These are phyloP conservation scores for Rallus limicola DNA, from an alignment of 2,113 vertebrate species.

Conservation along the genomic window DNA sequence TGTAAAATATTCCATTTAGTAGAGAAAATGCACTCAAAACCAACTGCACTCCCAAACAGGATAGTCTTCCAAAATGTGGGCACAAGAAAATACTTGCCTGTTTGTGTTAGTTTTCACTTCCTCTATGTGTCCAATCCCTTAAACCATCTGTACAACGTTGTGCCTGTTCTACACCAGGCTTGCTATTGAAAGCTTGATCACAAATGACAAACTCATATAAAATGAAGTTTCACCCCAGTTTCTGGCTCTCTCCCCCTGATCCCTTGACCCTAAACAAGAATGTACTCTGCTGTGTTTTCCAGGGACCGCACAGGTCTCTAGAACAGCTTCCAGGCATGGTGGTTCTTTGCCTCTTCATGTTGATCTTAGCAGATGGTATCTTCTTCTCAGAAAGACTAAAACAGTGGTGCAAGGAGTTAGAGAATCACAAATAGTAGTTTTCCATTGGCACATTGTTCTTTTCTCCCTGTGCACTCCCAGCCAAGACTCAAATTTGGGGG, in stretches of 20 bases:
- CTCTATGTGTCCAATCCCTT: not conserved
- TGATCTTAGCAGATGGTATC: not conserved
- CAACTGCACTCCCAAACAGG: not conserved
- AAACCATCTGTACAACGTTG: not conserved
- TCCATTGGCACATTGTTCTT: not conserved
- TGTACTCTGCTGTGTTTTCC: not conserved
- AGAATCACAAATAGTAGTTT: not conserved
- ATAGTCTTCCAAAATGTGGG: not conserved
- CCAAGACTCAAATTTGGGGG: fast-evolving
- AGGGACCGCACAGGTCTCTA: not conserved
- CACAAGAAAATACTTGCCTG: not conserved
- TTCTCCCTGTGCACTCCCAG: not conserved
- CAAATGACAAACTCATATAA: not conserved
- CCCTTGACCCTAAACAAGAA: not conserved
- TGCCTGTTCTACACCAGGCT: not conserved
- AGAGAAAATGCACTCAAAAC: constrained; percentile 20
- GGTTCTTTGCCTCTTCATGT: not conserved
- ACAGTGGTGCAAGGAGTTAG: not conserved
- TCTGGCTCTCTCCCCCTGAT: not conserved
- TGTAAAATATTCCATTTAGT: constrained; percentile 48
- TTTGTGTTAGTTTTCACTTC: not conserved
- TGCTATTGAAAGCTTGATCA: not conserved
- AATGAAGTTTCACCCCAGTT: not conserved
- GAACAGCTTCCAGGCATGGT: not conserved
- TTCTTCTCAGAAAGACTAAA: not conserved